Evolutionary conservation across 23 tunicate species (phyloP).

Genomic region (Styela plicata): DNA sequence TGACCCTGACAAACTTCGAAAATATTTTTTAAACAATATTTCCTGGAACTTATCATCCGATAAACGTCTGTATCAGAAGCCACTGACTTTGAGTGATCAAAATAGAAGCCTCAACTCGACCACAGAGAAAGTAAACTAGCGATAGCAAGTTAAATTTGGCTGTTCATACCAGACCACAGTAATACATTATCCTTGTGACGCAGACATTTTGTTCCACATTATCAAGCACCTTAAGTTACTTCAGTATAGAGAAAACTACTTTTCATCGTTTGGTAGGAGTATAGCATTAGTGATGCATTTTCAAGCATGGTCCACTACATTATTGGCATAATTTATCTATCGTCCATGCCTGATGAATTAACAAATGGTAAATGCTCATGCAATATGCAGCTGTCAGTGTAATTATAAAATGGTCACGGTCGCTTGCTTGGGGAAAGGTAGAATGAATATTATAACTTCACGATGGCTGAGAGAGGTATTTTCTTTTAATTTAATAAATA

Average conservation of each 20-base stretch:
- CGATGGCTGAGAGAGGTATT: not conserved
- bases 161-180: not conserved
- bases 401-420: conserved; percentile 12
- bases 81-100: not conserved
- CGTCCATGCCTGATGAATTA: not conserved
- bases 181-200: not conserved
- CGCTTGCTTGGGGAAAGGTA: not conserved
- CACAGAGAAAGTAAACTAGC: not conserved
- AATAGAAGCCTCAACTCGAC: not conserved
- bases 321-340: no score
- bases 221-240: not conserved
- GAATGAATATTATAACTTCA: not conserved
- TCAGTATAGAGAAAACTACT: not conserved
- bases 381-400: conserved; percentile 20
- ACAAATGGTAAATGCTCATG: not conserved
- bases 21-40: no score
- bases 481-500: not conserved
- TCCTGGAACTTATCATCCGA: no score
- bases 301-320: no score
- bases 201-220: not conserved
- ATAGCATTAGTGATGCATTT: no score
- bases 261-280: no score
- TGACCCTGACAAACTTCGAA: no score
- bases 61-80: no score
- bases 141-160: not conserved